Evolutionary conservation across 2,797 vertebrate species (phyloP), one percentile per base, ranked within the genome.

Genomic region (Malurus splendens): DNA sequence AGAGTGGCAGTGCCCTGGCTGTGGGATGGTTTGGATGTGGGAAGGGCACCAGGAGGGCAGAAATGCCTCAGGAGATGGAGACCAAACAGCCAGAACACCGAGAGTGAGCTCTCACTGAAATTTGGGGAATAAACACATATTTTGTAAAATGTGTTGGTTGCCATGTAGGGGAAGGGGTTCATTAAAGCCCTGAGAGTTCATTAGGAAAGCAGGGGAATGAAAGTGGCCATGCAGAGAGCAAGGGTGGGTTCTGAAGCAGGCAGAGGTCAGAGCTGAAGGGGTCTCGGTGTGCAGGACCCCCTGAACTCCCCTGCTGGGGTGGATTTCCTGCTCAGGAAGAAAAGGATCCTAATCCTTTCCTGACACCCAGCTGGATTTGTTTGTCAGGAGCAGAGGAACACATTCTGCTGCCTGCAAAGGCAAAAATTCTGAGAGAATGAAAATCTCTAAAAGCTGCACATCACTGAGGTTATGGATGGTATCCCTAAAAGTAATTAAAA

Each of bases 261-360:
- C 28, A 70, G 66, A 65, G 56, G 25, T 20, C 14, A 44, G 47
- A 74, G 30, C 27, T 68, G 57, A 41, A 57, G 15, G 60, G 20
- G 12, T 32, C 17, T 8, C 19, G 15, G 33, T 22, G 14, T 4
- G 25, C 12, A 18, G 9, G 36, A 57, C 17, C 3, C 5, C 38
- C 5, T 52, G 0, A 1, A 24, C 4, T 61, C 19, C 54, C 22
- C 66, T 48, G 24, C 45, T 54, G 45, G 8, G 1, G 5, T 13
- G 10, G 5, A 18, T 39, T 57, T 13, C 5, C 68, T 39, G 16
- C 3, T 19, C 28, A 17, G 6, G 50, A 41, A 23, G n/a, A 44
- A 61, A 30, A 11, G 56, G 2, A 5, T 23, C 6, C 5, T 12
- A 3, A 44, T 7, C 11, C 10, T 38, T 65, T 17, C 12, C 22